Evolutionary conservation across 64 coral and sea anemone genomes (phyloP).

Genomic region (Montipora cactus): DNA sequence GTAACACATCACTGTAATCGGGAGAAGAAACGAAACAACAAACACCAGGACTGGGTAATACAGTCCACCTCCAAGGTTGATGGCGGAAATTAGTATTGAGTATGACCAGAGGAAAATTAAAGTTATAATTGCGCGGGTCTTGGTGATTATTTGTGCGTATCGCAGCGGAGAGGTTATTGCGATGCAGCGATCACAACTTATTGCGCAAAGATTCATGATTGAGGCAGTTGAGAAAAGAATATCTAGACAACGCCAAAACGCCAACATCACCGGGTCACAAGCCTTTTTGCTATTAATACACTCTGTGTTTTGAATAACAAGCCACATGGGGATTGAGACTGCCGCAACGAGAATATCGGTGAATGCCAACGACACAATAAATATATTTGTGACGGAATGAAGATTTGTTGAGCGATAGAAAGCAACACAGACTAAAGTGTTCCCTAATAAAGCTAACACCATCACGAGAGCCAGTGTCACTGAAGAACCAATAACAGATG

Average conservation of each 20-base stretch:
- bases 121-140: constrained; percentile 37
- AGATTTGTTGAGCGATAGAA: constrained; percentile 89
- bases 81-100: constrained; percentile 30
- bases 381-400: constrained; percentile 72
- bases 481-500: constrained; percentile 29
- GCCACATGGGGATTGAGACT: constrained; percentile 86
- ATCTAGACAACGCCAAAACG: constrained; percentile 76
- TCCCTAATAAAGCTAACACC: constrained; percentile 72
- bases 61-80: constrained; percentile 27
- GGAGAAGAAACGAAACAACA: constrained; percentile 78
- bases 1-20: constrained; percentile 75
- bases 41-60: constrained; percentile 77
- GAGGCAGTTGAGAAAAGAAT: constrained; percentile 91
- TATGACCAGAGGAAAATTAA: constrained; percentile 72
- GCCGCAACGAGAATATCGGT: constrained; percentile 83
- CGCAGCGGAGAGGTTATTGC: constrained; percentile 78
- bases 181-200: constrained; percentile 81
- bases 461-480: constrained; percentile 58
- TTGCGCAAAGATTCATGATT: constrained; percentile 91
- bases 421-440: constrained; percentile 75
- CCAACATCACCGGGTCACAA: constrained; percentile 8
- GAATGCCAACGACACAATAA: constrained; percentile 82
- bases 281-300: constrained; percentile 6
- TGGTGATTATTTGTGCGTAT: constrained; percentile 82
- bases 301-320: constrained; percentile 68